Base-by-base conservation (phyloP, 2,888 invertebrate species). In the Rhogogaster chlorosoma region DNA sequence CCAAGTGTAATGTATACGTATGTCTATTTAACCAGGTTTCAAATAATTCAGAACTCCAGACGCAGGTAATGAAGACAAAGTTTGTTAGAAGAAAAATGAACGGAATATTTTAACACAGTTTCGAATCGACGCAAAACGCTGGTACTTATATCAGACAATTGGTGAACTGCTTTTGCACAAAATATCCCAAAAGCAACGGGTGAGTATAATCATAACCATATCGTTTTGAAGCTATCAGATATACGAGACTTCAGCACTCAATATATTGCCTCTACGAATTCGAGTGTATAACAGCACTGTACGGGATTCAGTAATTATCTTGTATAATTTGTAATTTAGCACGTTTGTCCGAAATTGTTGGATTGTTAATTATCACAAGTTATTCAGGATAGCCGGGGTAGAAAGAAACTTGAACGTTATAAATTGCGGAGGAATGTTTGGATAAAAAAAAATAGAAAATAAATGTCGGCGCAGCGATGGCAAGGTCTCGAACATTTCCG, bases 381-480 rank as follows among this genome's bases (percentile, higher is more conserved):
- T 61, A 61, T 29, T 12, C 7, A 61, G 26, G 26, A 12, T 10
- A 26, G 26, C 9, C 22, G 61, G 3, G 12, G 12, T 7, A 12
- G 5, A 12, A 22, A 18, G 15, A 67, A 67, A 67, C 32, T 29
- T 18, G 3, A 26, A 32, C 4, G 32, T 67, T 29, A 10, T 61
- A 29, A 29, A 12, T 67, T 18, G 67, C 29, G 10, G 15, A 32
- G 18, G 26, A 26, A 32, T 18, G 67, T 67, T 67, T 32, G 18
- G 5, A 67, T 67, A 18, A 29, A 67, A 67, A 67, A 67, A 7
- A 32, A 67, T 67, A 67, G 15, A 73, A 73, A 73, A 42, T 42
- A 10, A n/a, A n/a, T n/a, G n/a, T n/a, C n/a, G n/a, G n/a, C n/a
- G n/a, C n/a, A n/a, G n/a, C n/a, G n/a, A n/a, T n/a, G n/a, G n/a